Evolutionary conservation across 2,888 invertebrate genomes (phyloP).

Genomic region (Lumbricus terrestris): DNA sequence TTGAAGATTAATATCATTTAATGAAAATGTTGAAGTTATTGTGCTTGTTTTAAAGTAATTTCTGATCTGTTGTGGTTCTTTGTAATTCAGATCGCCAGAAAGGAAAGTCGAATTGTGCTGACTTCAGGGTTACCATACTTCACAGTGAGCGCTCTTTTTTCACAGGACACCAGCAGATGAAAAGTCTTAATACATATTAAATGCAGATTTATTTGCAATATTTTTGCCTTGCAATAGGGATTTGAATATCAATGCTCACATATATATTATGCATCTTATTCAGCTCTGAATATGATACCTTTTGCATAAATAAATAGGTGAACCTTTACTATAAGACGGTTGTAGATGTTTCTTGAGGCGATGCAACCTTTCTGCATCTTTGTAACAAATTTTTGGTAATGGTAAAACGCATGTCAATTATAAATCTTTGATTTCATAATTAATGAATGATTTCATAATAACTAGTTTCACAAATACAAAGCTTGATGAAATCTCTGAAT

Average conservation of each 20-base stretch:
- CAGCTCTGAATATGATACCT: not conserved
- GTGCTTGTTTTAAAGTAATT: not conserved
- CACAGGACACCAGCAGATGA: not conserved
- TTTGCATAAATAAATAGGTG: not conserved
- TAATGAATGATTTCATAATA: no score
- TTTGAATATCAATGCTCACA: not conserved
- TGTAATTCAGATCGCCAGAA: slow-evolving; percentile 58
- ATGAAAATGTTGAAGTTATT: not conserved
- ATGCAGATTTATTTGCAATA: not conserved
- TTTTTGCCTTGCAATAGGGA: not conserved
- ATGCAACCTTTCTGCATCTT: no score
- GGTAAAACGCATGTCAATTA: no score
- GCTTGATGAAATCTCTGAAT: not conserved
- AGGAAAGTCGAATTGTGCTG: slow-evolving; percentile 65
- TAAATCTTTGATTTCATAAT: no score
- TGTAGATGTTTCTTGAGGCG: not conserved
- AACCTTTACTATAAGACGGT: not conserved
- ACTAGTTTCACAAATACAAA: not conserved
- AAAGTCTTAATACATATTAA: no score
- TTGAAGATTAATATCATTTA: no score
- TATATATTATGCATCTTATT: not conserved
- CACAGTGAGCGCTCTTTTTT: slow-evolving; percentile 47
- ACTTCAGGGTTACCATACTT: slow-evolving; percentile 62
- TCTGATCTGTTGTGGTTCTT: not conserved
- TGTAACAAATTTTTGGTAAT: no score